A percentile compares a stretch with the other conserved stretches of the same genome.
These are phyloP conservation scores for Sigmodon hispidus DNA, from an alignment of 2,113 vertebrate species.

Conservation along the genomic window DNA sequence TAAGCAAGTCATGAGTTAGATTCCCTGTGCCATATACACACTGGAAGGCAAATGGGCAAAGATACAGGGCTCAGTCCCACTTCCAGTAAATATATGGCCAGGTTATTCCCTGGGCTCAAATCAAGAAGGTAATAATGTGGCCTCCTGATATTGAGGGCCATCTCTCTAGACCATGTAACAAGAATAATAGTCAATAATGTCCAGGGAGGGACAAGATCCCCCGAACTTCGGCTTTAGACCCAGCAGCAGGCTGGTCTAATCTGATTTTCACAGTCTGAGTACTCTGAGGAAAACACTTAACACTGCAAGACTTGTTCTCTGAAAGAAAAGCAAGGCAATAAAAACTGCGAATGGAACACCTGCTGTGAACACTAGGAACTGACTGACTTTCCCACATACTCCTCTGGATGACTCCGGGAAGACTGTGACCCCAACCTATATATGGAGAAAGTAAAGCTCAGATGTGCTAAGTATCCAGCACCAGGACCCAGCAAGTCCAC, in stretches of 20 bases:
- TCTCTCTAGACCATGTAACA: not conserved
- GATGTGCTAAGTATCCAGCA: not conserved
- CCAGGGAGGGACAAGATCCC: not conserved
- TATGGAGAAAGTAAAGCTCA: not conserved
- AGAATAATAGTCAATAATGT: not conserved
- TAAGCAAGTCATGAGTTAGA: not conserved
- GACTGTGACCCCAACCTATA: not conserved
- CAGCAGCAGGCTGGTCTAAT: not conserved
- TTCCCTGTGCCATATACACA: not conserved
- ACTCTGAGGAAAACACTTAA: not conserved
- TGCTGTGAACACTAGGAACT: not conserved
- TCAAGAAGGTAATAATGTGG: not conserved
- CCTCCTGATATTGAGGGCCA: not conserved
- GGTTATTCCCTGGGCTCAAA: not conserved
- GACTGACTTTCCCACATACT: not conserved
- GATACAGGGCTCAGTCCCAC: not conserved
- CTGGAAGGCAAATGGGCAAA: not conserved
- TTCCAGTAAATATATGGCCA: not conserved
- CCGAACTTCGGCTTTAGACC: slow-evolving; percentile 3
- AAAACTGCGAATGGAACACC: not conserved
- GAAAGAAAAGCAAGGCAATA: not conserved
- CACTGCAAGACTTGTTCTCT: not conserved
- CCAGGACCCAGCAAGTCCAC: not conserved
- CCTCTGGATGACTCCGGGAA: not conserved
- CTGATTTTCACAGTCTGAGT: not conserved